Percentiles rank a stretch among this genome's conserved stretches.
phyloP scores from a whole-genome alignment of 2,888 invertebrate species.

The Chloroclysta siterata region DNA sequence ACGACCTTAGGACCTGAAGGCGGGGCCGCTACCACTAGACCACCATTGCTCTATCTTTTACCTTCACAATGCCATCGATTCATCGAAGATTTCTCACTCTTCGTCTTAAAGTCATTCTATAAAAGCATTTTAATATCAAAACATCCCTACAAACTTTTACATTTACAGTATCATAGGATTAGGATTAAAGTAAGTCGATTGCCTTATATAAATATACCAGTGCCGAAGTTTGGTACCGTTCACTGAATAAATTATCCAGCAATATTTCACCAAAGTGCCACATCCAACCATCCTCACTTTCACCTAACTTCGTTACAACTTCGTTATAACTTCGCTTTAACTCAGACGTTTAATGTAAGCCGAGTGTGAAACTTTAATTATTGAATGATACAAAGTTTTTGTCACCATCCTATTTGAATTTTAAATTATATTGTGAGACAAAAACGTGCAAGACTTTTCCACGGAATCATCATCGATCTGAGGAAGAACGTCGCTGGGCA shows the following conservation, averaged over 20 bases:
- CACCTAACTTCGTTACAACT: constrained; percentile 29
- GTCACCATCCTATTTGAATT: constrained; percentile 22
- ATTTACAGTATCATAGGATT: not conserved
- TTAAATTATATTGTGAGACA: constrained; percentile 16
- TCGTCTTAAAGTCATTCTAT: too few relatives aligned
- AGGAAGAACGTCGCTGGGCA: too few relatives aligned
- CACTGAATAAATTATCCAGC: constrained; percentile 37
- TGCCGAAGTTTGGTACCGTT: constrained; percentile 16
- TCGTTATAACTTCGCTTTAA: constrained; percentile 12
- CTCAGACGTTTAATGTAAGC: constrained; percentile 33
- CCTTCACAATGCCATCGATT: not conserved
- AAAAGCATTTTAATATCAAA: not conserved
- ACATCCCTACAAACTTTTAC: not conserved
- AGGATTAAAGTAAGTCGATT: not conserved
- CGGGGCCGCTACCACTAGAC: too few relatives aligned
- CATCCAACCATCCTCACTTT: constrained; percentile 34
- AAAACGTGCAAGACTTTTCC: not conserved
- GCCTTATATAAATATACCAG: not conserved
- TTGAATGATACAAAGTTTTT: constrained; percentile 31
- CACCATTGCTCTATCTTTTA: too few relatives aligned
- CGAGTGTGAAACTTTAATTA: constrained; percentile 31
- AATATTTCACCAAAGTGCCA: constrained; percentile 37
- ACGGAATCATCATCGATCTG: too few relatives aligned
- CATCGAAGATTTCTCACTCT: not conserved
- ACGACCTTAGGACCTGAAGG: too few relatives aligned